Conservation (phyloP, 2,797 vertebrate species). For the Typhlichthys eigenmanni region DNA sequence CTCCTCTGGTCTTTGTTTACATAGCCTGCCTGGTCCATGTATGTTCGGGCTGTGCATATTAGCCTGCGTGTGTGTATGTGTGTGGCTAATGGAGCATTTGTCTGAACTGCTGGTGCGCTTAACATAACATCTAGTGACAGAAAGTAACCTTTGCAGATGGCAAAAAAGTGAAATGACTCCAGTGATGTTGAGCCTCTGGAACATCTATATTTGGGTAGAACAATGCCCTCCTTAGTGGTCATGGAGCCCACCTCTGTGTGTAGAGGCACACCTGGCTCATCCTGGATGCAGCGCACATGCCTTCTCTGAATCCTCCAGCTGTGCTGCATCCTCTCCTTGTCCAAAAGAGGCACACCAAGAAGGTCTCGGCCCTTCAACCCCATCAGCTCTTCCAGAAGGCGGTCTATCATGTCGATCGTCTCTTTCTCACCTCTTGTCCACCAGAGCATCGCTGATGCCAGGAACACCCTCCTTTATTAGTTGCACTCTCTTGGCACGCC, state of each 20-base stretch:
- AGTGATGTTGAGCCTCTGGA: conserved; percentile 29
- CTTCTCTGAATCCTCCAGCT: conserved; percentile 16
- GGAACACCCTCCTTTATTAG: conserved; percentile 14
- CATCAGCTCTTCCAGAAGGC: conserved; percentile 17
- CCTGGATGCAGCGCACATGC: conserved; percentile 26
- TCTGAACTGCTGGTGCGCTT: no score
- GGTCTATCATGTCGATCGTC: conserved; percentile 11
- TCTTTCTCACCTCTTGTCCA: conserved; percentile 7
- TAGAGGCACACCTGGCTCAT: conserved; percentile 17
- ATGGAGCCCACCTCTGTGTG: conserved; percentile 14
- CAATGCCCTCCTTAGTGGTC: conserved; percentile 5
- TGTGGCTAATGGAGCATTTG: no score
- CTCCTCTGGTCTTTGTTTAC: no score
- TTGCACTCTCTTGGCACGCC: conserved; percentile 7
- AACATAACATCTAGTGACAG: no score
- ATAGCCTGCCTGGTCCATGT: no score
- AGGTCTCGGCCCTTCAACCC: conserved; percentile 13
- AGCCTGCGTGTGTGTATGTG: no score
- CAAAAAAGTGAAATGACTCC: conserved; percentile 25
- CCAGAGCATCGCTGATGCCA: conserved; percentile 17
- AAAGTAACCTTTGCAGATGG: conserved; percentile 27
- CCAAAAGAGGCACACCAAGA: conserved; percentile 10
- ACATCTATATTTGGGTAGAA: conserved; percentile 10
- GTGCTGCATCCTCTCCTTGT: conserved; percentile 15
- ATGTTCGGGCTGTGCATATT: no score